These are phyloP conservation scores for Intellagama lesueurii DNA, from an alignment of 2,797 vertebrate genomes.

Conservation along the genomic window DNA sequence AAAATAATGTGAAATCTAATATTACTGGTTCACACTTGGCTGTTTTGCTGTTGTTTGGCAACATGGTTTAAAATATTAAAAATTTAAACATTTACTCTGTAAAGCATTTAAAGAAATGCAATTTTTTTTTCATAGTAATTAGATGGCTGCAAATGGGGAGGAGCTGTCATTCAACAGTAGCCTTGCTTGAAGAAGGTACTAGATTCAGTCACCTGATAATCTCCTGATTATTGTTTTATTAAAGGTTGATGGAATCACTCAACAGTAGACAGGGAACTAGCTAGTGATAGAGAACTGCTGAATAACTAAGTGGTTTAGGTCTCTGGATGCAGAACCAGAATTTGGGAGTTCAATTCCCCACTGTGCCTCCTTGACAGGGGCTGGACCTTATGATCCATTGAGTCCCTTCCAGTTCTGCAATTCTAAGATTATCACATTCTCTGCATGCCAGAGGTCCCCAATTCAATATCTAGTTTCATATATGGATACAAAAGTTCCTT, in stretches of 20 bases:
- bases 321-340: too few species aligned
- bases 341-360: too few species aligned
- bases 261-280: too few species aligned
- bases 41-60: conserved; percentile 53
- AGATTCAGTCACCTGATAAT: too few species aligned
- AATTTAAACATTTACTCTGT: conserved; percentile 13
- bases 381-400: too few species aligned
- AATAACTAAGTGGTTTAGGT: not conserved
- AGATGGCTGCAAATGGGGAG: not conserved
- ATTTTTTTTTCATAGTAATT: conserved; percentile 24
- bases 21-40: conserved; percentile 44
- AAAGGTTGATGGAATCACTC: too few species aligned
- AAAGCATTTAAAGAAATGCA: conserved; percentile 51
- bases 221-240: too few species aligned
- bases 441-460: not conserved
- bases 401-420: too few species aligned
- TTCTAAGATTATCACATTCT: too few species aligned
- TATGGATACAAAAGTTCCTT: not conserved
- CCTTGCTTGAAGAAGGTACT: not conserved
- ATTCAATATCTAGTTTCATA: not conserved
- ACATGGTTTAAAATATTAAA: conserved; percentile 48
- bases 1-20: conserved; percentile 62
- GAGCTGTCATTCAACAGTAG: not conserved
- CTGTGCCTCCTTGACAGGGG: too few species aligned
- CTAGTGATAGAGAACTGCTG: not conserved